Evolutionary conservation across 2,797 vertebrate genomes (phyloP), one percentile per base, ranked within the genome.

Genomic region (Manis pentadactyla): DNA sequence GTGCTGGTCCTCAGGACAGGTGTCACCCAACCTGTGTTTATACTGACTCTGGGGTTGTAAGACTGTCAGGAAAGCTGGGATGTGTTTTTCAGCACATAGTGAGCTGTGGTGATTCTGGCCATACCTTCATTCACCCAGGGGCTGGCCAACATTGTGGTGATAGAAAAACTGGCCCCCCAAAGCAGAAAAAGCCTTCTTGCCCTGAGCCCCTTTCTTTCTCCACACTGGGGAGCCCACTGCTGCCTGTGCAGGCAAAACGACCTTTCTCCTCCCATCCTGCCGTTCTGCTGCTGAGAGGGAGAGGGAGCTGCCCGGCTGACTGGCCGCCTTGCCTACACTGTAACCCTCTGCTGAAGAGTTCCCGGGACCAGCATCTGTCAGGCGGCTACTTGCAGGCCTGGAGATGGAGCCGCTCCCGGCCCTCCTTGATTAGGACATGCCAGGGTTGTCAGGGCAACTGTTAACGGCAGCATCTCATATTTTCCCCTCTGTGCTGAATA

Each of bases 391-490:
- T 5, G 46, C 19, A 25, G 21, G 53, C 59, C 42, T 8, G 57
- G 82, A 82, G 64, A 69, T 42, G 84, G 61, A 97, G 93, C 89
- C 5, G 90, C 98, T 96, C 89, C 27, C 90, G 66, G 98, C 92
- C 97, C 97, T 93, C 95, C 98, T 97, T 96, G 96, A 98, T 97
- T 97, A 95, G 98, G 98, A 97, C 96, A 96, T 98, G 98, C 98
- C 98, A 88, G 98, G 98, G 99, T 99, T 99, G 99, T 99, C 99
- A 99, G 98, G 99, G 99, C 98, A 99, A 99, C 99, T 98, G 98
- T 96, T 98, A 97, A 95, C 98, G 66, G 98, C 96, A 96, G 98
- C 98, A 94, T 91, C 98, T 99, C 99, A 96, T 98, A 98, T 98
- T 99, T 98, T 98, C 96, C 98, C 97, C 95, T 97, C 87, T 78